Base-by-base conservation (phyloP, 2,797 vertebrate species). In the Microctenopoma lineatum region DNA sequence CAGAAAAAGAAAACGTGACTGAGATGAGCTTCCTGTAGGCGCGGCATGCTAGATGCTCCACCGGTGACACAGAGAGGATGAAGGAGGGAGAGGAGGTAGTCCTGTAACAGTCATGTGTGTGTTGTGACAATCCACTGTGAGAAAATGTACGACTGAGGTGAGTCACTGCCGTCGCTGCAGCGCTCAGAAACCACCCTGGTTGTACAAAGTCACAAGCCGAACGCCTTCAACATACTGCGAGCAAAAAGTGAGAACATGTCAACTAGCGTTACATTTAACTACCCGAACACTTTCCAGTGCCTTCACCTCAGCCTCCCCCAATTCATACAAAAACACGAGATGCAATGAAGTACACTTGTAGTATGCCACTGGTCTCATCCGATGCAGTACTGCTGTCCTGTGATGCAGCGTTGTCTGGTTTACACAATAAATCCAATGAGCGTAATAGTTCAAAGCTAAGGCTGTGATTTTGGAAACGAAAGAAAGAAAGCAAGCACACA, bases 101-200 rank as follows among this genome's bases (percentile, higher is more conserved):
- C 84, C 84, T 59, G 63, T 80, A 90, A 89, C 87, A 87, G 89
- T 90, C 85, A 66, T 79, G 72, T 80, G 66, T 72, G 57, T 70
- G 62, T 60, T 77, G 50, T 55, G 60, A 73, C 66, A 57, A 60
- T 81, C 72, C 66, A 45, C 65, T 12, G 46, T 67, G 77, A 87
- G 47, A 57, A 41, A 71, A 53, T 16, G 8, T 68, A 57, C 34
- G 12, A 50, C 26, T 54, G 38, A 47, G 41, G 50, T 32, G 50
- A 38, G 48, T 65, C 55, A 15, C 66, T 21, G 55, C 4, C 16
- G 0, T 45, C 41, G 4, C 41, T 57, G 65, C 51, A 61, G 42
- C 61, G 59, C 63, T 36, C 41, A 47, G 18, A 42, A 26, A 44
- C 39, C 14, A 4, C 70, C 41, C 66, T 14, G 38, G 29, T 18